Conservation (phyloP, 2,797 vertebrate genomes). For the Neosilurus hyrtlii region DNA sequence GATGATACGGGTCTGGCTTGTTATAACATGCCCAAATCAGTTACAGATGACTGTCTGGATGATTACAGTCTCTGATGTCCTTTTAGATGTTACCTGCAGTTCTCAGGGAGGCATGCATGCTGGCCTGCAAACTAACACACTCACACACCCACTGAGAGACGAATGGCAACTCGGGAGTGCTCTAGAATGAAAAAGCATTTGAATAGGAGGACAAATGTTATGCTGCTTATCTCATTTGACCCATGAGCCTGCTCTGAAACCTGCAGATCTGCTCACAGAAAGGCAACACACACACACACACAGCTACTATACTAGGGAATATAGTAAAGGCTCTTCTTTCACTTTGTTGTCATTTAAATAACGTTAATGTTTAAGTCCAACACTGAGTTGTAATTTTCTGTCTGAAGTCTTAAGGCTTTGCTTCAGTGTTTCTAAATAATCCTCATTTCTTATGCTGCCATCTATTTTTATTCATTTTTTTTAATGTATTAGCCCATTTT, state of each 20-base stretch:
- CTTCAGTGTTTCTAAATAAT: neutral
- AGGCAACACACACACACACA: conserved; percentile 5
- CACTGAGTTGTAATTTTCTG: neutral
- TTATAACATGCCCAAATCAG: conserved; percentile 47
- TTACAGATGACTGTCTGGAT: conserved; percentile 44
- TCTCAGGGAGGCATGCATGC: neutral
- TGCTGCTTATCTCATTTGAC: conserved; percentile 58
- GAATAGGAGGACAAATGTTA: conserved; percentile 57
- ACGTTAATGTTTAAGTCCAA: neutral
- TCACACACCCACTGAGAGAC: neutral
- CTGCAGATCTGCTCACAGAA: conserved; percentile 37
- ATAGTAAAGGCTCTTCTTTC: neutral
- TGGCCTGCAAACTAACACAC: conserved; percentile 10
- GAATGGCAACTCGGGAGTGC: neutral
- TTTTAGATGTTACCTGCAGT: conserved; percentile 18
- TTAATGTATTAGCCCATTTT: neutral
- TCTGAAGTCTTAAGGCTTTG: neutral
- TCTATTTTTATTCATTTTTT: neutral
- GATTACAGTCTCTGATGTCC: conserved; percentile 52
- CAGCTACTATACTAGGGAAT: neutral
- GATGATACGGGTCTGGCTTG: conserved; percentile 42
- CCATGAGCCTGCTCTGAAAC: conserved; percentile 51
- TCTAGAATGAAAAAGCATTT: conserved; percentile 41
- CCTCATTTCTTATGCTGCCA: neutral
- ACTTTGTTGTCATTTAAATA: neutral